These are phyloP conservation scores for Diadumene lineata DNA, from an alignment of 92 coral and sea anemone species.

Conservation along the genomic window DNA sequence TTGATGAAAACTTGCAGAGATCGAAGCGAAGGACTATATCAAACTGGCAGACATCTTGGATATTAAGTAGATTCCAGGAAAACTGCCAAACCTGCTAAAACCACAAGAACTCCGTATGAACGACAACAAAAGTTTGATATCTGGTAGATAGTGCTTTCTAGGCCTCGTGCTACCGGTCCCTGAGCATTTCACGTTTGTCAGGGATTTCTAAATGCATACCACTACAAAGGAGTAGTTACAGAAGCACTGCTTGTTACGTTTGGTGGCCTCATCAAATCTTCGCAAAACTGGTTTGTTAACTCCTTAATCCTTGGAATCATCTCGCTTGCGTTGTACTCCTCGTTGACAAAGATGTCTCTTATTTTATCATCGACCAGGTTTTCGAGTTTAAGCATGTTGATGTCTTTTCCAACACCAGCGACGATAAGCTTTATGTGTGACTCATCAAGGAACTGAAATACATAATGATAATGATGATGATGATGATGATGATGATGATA, in stretches of 20 bases:
- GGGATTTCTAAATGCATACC: neutral
- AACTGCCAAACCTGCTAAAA: too few species aligned
- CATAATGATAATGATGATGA: neutral
- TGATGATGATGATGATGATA: neutral
- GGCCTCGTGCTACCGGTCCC: too few species aligned
- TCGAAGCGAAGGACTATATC: too few species aligned
- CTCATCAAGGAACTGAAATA: neutral
- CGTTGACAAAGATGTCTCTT: slow-evolving; percentile 6
- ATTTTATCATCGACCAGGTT: slow-evolving; percentile 15
- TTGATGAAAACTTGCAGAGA: too few species aligned
- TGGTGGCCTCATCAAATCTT: neutral
- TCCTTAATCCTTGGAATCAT: slow-evolving; percentile 5
- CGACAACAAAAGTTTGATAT: too few species aligned
- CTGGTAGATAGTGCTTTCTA: too few species aligned
- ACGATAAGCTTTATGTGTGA: slow-evolving; percentile 6
- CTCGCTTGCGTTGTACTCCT: slow-evolving; percentile 8
- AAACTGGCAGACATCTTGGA: too few species aligned
- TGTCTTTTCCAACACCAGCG: slow-evolving; percentile 26
- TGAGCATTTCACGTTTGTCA: too few species aligned
- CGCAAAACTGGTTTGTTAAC: slow-evolving; percentile 15
- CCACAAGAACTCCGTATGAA: too few species aligned
- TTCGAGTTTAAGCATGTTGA: slow-evolving; percentile 11
- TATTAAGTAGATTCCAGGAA: too few species aligned
- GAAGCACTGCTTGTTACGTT: neutral
- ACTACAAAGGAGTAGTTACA: neutral